Evolutionary conservation across 2,113 vertebrate species (phyloP), one percentile per base, ranked within the genome.

Genomic region (Beaufortia kweichowensis): DNA sequence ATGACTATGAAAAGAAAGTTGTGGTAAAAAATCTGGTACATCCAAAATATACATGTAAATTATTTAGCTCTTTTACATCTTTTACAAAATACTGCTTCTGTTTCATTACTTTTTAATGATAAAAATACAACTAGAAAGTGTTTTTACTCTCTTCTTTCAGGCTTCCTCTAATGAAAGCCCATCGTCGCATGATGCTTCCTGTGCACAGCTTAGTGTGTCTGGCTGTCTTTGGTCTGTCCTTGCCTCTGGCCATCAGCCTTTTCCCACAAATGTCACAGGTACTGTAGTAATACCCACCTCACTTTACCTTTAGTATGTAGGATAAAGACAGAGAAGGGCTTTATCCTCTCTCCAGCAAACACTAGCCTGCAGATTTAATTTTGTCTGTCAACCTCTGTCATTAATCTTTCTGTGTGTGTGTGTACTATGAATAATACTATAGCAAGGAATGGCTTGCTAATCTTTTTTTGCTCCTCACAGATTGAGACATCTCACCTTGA

Each of bases 221-320:
- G 86, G 93, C 94, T 31, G 95, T 96, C 82, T 99, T 98, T 0
- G 95, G 94, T 84, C 92, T 98, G 82, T 98, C 97, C 14, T 93
- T 99, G 87, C 97, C 97, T 0, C 85, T 98, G 85, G 97, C 97
- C 89, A 98, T 99, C 93, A 98, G 96, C 87, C 95, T 99, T 84
- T 99, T 98, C 85, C 97, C 97, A 0, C 97, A 99, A 92, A 98
- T 98, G 94, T 98, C 97, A 0, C 93, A 98, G 95, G 97, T 99
- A 91, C 28, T n/a, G 57, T 66, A 26, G 15, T 70, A 43, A 56
- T 60, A 35, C 53, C 48, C 68, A 50, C 70, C 39, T 48, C 35
- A 12, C 9, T 66, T 55, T 6, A 3, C 7, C 8, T 12, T 3
- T 29, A 33, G 39, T 23, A 43, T 28, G 11, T 55, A 3, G 24